Evolutionary conservation across 2,888 invertebrate species (phyloP), one percentile per base, ranked within the genome.

Genomic region (Adineta ricciae): DNA sequence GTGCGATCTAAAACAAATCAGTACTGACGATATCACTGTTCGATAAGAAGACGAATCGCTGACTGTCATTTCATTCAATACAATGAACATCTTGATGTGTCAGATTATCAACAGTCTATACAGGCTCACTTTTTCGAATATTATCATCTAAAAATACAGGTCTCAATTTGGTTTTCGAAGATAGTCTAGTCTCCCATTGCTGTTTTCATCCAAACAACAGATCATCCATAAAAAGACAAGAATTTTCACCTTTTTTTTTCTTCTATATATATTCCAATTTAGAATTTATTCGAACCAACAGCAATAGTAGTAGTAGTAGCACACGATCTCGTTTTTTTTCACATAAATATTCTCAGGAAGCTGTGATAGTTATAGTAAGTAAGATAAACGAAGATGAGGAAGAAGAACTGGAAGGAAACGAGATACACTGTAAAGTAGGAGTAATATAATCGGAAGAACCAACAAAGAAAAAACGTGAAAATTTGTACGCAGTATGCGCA

Each of bases 331-430:
- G 64, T 64, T 64, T 78, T 78, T n/a, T 78, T 46, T 46, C 78
- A 78, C 78, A 41, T 78, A 78, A 78, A 78, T 78, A 78, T 78
- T 78, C 78, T 78, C 78, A 78, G 41, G n/a, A 41, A 78, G 78
- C 78, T 78, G 64, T 64, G 19, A 32, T 64, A 64, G 64, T 64
- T 27, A 64, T 64, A 64, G 64, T 64, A 64, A 64, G 64, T 27
- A 9, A 32, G 64, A 64, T 64, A 32, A 64, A 64, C 64, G 32
- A 64, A 64, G 32, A 64, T 27, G 27, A 64, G 32, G 11, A 64
- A 27, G 64, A 64, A 64, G 16, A 64, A 64, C 64, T 64, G 32
- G 16, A 64, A 27, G 32, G 19, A 14, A 64, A 56, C 56, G 56
- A 56, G 56, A 56, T 56, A 56, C 56, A 56, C 56, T 56, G 56